Evolutionary conservation across 2,888 invertebrate genomes (phyloP).

Genomic region (Hetaerina titia): DNA sequence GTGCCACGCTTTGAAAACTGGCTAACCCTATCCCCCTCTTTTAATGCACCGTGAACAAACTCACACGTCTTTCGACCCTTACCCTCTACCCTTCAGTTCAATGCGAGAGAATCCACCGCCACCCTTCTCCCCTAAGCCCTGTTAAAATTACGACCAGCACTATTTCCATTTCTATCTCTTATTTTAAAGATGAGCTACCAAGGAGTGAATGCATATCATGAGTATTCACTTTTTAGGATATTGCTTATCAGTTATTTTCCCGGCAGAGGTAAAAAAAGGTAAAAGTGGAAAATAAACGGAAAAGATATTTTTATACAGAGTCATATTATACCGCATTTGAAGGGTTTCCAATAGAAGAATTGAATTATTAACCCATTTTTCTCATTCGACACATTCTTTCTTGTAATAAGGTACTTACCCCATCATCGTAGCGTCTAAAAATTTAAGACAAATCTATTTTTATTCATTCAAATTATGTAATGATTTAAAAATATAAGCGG

Average conservation of each 20-base stretch:
- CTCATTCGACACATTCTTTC: too few relatives aligned
- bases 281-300: neutral
- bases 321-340: too few relatives aligned
- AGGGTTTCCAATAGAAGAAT: too few relatives aligned
- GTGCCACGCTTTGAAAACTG: neutral
- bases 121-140: neutral
- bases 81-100: neutral
- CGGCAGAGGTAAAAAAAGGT: neutral
- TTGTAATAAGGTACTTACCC: too few relatives aligned
- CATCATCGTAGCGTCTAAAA: too few relatives aligned
- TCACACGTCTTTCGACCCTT: neutral
- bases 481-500: too few relatives aligned
- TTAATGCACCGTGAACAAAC: neutral
- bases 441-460: too few relatives aligned
- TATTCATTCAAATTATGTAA: too few relatives aligned
- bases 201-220: neutral
- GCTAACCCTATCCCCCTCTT: neutral
- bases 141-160: neutral
- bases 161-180: neutral
- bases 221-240: neutral
- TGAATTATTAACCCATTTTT: neutral
- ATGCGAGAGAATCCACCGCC: slow-evolving; percentile 22
- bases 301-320: too few relatives aligned
- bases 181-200: neutral
- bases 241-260: neutral